phyloP scores from a whole-genome alignment of 2,797 vertebrate species.

The Liparis tanakae region DNA sequence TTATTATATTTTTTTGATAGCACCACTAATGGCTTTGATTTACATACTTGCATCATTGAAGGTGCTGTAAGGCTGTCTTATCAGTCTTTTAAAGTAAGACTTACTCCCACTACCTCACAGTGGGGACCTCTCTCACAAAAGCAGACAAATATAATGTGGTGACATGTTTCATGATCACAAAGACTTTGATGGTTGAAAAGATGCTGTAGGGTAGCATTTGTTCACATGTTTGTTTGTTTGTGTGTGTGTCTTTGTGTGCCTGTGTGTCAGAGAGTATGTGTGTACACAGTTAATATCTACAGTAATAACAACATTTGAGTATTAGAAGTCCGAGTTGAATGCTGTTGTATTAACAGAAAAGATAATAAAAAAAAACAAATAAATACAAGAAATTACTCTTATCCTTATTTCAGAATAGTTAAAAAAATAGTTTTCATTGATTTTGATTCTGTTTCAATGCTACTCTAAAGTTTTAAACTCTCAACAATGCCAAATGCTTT shows the following conservation, averaged over 20 bases:
- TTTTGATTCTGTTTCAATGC: neutral
- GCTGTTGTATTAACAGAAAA: neutral
- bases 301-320: slow-evolving; percentile 17
- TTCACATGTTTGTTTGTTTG: slow-evolving; percentile 51
- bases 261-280: neutral
- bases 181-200: slow-evolving; percentile 62
- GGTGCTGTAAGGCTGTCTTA: slow-evolving; percentile 61
- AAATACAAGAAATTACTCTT: neutral
- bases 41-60: slow-evolving; percentile 58
- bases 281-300: slow-evolving; percentile 40
- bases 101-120: slow-evolving; percentile 57
- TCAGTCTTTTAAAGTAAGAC: slow-evolving; percentile 56
- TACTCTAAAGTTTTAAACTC: neutral
- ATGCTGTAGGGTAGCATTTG: slow-evolving; percentile 49
- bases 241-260: neutral
- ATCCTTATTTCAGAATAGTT: neutral
- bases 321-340: neutral
- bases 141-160: slow-evolving; percentile 50
- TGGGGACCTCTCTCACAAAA: slow-evolving; percentile 46
- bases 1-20: slow-evolving; percentile 33
- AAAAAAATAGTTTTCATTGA: neutral
- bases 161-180: slow-evolving; percentile 52
- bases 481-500: neutral
- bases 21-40: slow-evolving; percentile 42
- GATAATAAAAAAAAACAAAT: neutral